Conservation (phyloP, 2,797 vertebrate species). For the Trematomus bernacchii region DNA sequence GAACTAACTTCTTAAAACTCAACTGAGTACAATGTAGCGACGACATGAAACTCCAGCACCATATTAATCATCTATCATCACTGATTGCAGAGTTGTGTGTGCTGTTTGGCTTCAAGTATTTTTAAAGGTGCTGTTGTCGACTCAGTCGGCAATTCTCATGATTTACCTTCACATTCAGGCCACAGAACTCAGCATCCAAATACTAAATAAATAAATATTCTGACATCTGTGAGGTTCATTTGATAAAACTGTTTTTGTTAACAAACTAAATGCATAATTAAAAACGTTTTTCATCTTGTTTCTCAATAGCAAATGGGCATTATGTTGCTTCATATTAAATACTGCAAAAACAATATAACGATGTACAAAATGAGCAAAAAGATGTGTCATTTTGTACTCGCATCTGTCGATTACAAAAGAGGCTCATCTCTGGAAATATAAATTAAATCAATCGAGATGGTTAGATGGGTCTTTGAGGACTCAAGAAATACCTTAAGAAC, state of each 20-base stretch:
- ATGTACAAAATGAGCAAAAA: too few relatives aligned
- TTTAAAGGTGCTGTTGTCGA: constrained; percentile 49
- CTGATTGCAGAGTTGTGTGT: constrained; percentile 16
- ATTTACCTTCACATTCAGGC: neutral
- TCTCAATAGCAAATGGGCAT: neutral
- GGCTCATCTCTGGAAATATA: neutral
- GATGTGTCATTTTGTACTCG: neutral
- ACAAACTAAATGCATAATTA: neutral
- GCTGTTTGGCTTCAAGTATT: constrained; percentile 31
- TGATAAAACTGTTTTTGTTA: neutral
- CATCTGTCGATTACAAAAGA: neutral
- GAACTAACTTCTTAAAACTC: constrained; percentile 26
- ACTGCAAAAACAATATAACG: neutral
- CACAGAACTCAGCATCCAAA: neutral
- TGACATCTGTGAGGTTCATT: fast-evolving
- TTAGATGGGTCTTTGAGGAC: constrained; percentile 1
- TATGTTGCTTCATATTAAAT: neutral
- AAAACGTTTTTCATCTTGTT: neutral
- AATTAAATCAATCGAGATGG: neutral
- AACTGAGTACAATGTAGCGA: constrained; percentile 76
- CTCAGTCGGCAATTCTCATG: constrained; percentile 15
- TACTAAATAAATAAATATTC: neutral
- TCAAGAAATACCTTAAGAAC: neutral
- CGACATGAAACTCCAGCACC: constrained; percentile 42
- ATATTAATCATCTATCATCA: constrained; percentile 30